Conservation (phyloP, 2,888 invertebrate species). For the Terebella lapidaria region DNA sequence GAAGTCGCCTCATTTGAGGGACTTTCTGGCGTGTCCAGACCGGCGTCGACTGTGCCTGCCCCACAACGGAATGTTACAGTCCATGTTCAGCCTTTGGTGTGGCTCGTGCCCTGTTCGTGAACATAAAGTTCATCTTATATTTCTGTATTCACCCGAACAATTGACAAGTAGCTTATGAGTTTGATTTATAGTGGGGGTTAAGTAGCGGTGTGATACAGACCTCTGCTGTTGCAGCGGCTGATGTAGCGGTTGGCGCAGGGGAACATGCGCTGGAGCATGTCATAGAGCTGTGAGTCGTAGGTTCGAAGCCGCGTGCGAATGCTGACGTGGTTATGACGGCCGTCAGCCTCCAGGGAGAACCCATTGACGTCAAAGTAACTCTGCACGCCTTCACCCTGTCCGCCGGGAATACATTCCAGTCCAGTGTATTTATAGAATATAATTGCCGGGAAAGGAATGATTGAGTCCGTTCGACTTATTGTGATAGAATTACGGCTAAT, state of each 20-base stretch:
- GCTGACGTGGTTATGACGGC: slow-evolving; percentile 28
- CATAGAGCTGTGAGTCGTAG: slow-evolving; percentile 29
- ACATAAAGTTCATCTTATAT: neutral
- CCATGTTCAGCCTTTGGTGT: neutral
- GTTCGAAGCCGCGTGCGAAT: slow-evolving; percentile 26
- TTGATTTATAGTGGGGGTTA: too few species aligned
- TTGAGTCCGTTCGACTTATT: too few species aligned
- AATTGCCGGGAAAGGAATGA: too few species aligned
- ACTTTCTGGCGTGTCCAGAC: neutral
- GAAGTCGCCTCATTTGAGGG: too few species aligned
- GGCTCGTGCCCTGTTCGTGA: slow-evolving; percentile 1
- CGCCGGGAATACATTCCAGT: too few species aligned
- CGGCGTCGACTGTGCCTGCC: neutral
- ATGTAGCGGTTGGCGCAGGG: slow-evolving; percentile 33
- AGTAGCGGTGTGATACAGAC: too few species aligned
- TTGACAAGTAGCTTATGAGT: neutral
- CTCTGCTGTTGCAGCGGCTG: slow-evolving; percentile 26
- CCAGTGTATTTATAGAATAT: too few species aligned
- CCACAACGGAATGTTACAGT: neutral
- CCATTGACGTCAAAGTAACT: slow-evolving; percentile 33
- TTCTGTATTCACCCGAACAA: neutral
- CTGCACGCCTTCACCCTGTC: slow-evolving; percentile 33
- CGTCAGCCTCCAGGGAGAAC: slow-evolving; percentile 24
- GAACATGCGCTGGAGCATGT: slow-evolving; percentile 28
- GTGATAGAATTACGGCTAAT: too few species aligned